Evolutionary conservation across 2,797 vertebrate species (phyloP), one percentile per base, ranked within the genome.

Genomic region (Pseudochromis fuscus): DNA sequence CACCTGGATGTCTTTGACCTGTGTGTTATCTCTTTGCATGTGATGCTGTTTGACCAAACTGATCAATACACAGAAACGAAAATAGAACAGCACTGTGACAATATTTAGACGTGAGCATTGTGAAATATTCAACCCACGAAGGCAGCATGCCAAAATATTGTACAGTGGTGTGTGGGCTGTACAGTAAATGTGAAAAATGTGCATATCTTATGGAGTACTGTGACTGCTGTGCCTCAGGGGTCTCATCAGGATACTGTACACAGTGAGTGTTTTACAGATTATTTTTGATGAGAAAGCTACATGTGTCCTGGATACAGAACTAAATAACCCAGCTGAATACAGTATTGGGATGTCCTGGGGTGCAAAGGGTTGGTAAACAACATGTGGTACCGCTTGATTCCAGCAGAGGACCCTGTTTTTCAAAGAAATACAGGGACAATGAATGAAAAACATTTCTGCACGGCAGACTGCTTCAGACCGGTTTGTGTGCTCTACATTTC

Each of bases 321-420:
- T 60, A 65, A 77, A 77, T 10, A 15, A 44, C 23, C 64, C 27
- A 24, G 52, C 11, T 37, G 51, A 68, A 73, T 38, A 58, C 33
- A 13, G 52, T 59, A 38, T 9, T 53, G 12, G 75, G 74, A 85
- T 80, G 46, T 81, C 74, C 79, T 69, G 44, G 40, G 40, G 69
- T 72, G 35, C 13, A 33, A 31, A 25, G 33, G 27, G n/a, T 23
- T 87, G 50, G 79, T 95, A 94, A 95, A 95, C 94, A 95, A 94
- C 76, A 53, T 92, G 94, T 72, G 55, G 72, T 93, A 72, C 85
- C 67, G 2, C 2, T 38, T 2, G 10, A 3, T 27, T 51, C 89
- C 94, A 88, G 78, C 88, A 94, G 94, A 93, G 89, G 92, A 18
- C 89, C 63, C 69, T 27, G 44, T 77, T 69, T 83, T 63, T 81